Conservation (phyloP, 2,113 vertebrate genomes). For the Chloropsis cyanopogon region DNA sequence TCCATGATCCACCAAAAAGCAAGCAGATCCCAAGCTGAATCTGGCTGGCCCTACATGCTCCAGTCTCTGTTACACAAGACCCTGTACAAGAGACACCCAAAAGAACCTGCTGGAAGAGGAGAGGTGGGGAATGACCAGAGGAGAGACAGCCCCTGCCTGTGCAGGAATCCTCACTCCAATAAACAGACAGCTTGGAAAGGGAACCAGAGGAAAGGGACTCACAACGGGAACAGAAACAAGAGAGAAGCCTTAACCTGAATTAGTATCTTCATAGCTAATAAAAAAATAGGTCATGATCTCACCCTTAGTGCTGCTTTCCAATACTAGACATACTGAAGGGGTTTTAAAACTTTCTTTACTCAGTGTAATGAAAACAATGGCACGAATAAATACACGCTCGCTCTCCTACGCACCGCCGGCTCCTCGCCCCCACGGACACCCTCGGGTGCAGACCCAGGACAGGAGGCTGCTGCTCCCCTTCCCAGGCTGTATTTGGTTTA, state of each 20-base stretch:
- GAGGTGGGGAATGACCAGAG: background rate
- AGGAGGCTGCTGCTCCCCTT: constrained; percentile 48
- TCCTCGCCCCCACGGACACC: constrained; percentile 17
- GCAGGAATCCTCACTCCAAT: background rate
- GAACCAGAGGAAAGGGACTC: background rate
- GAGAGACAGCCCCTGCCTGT: background rate
- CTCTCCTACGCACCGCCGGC: constrained; percentile 28
- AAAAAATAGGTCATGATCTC: constrained; percentile 67
- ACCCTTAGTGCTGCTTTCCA: constrained; percentile 63
- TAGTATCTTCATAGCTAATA: constrained; percentile 68
- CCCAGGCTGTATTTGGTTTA: constrained; percentile 78
- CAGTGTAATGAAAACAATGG: constrained; percentile 70
- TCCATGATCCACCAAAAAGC: background rate
- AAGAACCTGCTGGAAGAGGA: background rate
- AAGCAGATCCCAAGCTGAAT: background rate
- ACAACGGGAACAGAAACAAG: background rate
- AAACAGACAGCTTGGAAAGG: background rate
- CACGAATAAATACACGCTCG: constrained; percentile 70
- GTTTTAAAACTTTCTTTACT: constrained; percentile 58
- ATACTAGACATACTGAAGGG: constrained; percentile 40
- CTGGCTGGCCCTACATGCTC: fast-evolving
- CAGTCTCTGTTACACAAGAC: background rate
- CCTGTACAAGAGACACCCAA: background rate
- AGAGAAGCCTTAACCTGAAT: constrained; percentile 70
- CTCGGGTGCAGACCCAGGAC: constrained; percentile 52